Conservation (phyloP, 2,797 vertebrate species). For the Muscicapa striata region DNA sequence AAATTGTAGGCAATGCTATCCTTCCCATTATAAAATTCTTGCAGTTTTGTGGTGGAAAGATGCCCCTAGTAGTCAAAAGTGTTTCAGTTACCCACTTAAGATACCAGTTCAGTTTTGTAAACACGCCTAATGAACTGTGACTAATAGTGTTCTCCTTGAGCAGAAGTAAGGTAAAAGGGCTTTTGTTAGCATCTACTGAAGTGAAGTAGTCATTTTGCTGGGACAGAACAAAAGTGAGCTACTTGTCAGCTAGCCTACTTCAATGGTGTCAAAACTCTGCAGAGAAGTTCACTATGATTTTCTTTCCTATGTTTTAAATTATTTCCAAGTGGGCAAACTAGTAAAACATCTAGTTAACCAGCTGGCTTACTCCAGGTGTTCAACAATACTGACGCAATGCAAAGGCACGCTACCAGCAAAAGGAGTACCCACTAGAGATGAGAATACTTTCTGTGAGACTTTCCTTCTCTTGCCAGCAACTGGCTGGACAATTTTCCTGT, state of each 20-base stretch:
- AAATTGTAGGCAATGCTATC: background rate
- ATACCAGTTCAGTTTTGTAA: conserved; percentile 73
- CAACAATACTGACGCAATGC: background rate
- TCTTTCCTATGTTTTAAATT: background rate
- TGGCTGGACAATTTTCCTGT: background rate
- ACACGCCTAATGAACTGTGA: conserved; percentile 75
- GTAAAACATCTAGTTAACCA: background rate
- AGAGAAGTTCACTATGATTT: background rate
- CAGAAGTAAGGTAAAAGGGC: conserved; percentile 51
- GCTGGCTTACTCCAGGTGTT: background rate
- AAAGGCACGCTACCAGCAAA: background rate
- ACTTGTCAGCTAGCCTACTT: conserved; percentile 45
- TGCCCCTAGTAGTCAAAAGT: conserved; percentile 58
- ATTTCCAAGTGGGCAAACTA: background rate
- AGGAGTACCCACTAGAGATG: background rate
- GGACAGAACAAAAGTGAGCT: conserved; percentile 51
- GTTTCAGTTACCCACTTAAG: conserved; percentile 71
- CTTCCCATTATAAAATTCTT: conserved; percentile 54
- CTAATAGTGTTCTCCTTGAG: conserved; percentile 63
- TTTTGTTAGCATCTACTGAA: conserved; percentile 71
- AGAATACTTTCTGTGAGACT: background rate
- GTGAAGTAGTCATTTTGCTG: conserved; percentile 57
- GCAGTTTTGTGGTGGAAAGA: conserved; percentile 45
- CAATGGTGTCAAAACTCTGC: background rate
- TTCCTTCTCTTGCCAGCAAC: background rate